Percentiles rank a stretch among this genome's conserved stretches.
Conservation (phyloP, 2,797 vertebrate genomes). For the Clarias laeviceps region DNA sequence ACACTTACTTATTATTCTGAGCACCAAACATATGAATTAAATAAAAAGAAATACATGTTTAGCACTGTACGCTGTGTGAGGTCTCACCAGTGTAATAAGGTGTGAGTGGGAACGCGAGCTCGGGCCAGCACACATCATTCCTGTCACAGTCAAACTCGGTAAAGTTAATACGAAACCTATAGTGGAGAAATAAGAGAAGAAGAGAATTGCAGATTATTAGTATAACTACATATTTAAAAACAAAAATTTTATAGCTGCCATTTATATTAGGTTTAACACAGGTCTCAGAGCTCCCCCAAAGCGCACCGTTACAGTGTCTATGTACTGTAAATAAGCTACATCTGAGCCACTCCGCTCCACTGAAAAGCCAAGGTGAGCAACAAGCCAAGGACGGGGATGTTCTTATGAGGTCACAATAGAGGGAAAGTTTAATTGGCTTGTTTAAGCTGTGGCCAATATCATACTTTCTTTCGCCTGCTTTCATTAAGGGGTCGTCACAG, state of each 20-base stretch:
- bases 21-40: not conserved
- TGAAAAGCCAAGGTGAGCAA: too few species aligned
- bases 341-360: too few species aligned
- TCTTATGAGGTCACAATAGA: too few species aligned
- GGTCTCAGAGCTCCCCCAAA: too few species aligned
- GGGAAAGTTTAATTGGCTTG: too few species aligned
- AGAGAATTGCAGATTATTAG: not conserved
- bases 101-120: conserved; percentile 87
- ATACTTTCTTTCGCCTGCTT: too few species aligned
- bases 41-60: not conserved
- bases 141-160: conserved; percentile 85
- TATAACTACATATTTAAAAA: not conserved
- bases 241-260: not conserved
- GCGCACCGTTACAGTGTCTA: too few species aligned
- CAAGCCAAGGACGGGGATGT: too few species aligned
- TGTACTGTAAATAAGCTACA: too few species aligned
- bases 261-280: not conserved
- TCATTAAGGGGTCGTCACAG: too few species aligned
- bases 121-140: conserved; percentile 93
- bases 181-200: conserved; percentile 22
- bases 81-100: conserved; percentile 85
- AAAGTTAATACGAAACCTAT: conserved; percentile 88
- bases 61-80: not conserved
- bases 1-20: not conserved
- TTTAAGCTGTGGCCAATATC: too few species aligned